Evolutionary conservation across 2,113 vertebrate genomes (phyloP).

Genomic region (Perca flavescens): DNA sequence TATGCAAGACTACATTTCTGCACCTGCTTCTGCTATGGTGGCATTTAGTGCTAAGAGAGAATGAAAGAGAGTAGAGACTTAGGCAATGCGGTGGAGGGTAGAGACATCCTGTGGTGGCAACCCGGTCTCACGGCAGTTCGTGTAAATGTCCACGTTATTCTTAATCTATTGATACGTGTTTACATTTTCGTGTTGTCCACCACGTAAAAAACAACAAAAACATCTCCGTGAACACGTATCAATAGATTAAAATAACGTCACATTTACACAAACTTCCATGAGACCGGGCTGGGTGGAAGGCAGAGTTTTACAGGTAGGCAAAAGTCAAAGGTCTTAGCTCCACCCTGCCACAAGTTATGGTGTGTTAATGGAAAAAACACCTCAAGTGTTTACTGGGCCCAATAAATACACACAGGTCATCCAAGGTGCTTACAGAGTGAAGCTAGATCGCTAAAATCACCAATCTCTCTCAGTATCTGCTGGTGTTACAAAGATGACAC

Average conservation of each 20-base stretch:
- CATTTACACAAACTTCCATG: too few species aligned
- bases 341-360: neutral
- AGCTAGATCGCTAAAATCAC: neutral
- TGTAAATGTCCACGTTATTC: too few species aligned
- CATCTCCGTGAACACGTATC: too few species aligned
- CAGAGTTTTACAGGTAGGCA: conserved; percentile 35
- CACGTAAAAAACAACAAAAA: too few species aligned
- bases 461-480: neutral
- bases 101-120: conserved; percentile 27
- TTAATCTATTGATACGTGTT: too few species aligned
- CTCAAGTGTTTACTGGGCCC: conserved; percentile 23
- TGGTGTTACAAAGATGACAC: neutral
- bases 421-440: conserved; percentile 1
- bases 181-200: too few species aligned
- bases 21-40: conserved; percentile 17
- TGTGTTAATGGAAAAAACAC: conserved; percentile 6
- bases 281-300: too few species aligned
- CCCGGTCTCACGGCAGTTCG: too few species aligned
- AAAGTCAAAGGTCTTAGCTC: conserved; percentile 24
- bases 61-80: conserved; percentile 10
- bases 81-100: conserved; percentile 37
- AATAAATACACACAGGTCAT: conserved; percentile 15
- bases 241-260: too few species aligned
- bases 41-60: conserved; percentile 22
- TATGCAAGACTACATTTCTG: conserved; percentile 7